Base-by-base conservation (phyloP, 2,113 vertebrate genomes). In the Euleptes europaea region DNA sequence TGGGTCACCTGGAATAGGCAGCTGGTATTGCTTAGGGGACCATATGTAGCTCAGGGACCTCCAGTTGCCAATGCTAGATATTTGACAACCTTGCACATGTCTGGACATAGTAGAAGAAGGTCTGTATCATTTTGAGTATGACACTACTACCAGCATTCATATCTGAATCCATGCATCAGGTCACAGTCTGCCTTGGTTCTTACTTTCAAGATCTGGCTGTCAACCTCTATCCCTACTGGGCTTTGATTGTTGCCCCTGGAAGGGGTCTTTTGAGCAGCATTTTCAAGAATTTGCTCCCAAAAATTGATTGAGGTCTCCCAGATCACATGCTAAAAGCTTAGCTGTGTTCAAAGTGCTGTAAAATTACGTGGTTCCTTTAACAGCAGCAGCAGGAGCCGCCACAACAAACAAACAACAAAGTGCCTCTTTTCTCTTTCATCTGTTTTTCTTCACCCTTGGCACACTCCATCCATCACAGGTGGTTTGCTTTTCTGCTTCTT, bases 261-360 rank as follows among this genome's bases (percentile, higher is more conserved):
- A 38, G 67, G 38, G n/a, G 33, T 77, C 3, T 75, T 42, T 69
- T 54, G 12, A 66, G 15, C 42, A 77, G 54, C 23, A 17, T 38
- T 81, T 88, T 65, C 11, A 67, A 57, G 80, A 47, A 88, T 85
- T 87, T 86, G 0, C 33, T 88, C 44, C 80, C 71, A 63, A 21
- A 47, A 71, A 63, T 26, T 13, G 33, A 1, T 14, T 60, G 73
- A 47, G 88, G 14, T 72, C 33, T 71, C 66, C 5, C 72, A 23
- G 54, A 4, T 33, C 47, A 0, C 71, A 73, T 42, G 1, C 3
- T 21, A 3, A 1, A 1, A 40, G 87, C 73, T 72, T 70, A 86
- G 79, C 9, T 44, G 49, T 63, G 31, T 54, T 89, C n/a, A 85
- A 0, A 0, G 0, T 74, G 6, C 81, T 87, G 84, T 6, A 74